A percentile compares a stretch with the other conserved stretches of the same genome.
phyloP scores from a whole-genome alignment of 2,113 vertebrate genomes.

The Oriolus oriolus region DNA sequence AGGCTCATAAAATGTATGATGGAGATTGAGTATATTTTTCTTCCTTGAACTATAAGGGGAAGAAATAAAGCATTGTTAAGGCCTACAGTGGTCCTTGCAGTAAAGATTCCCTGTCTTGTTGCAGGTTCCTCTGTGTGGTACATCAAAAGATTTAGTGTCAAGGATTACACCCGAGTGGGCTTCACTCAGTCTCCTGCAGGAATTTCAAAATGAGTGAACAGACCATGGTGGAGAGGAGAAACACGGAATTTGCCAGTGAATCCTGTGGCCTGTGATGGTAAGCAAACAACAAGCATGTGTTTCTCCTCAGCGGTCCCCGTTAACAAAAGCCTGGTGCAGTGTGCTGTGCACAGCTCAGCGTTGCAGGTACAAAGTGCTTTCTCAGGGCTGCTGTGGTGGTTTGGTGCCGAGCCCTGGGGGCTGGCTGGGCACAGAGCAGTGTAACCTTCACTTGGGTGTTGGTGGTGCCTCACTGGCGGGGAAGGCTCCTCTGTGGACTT shows the following conservation, averaged over 20 bases:
- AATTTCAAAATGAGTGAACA: not conserved
- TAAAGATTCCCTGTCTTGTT: not conserved
- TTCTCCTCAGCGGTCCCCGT: not conserved
- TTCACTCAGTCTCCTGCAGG: not conserved
- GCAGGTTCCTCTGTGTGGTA: not conserved
- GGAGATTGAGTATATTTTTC: not conserved
- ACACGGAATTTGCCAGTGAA: not conserved
- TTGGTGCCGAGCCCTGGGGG: not conserved
- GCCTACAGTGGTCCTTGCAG: not conserved
- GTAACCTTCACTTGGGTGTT: not conserved
- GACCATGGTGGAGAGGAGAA: not conserved
- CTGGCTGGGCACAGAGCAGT: not conserved
- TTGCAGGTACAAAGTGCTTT: not conserved
- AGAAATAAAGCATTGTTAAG: not conserved
- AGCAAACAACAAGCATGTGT: not conserved
- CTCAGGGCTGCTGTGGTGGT: not conserved
- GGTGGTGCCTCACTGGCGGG: not conserved
- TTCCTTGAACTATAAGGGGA: not conserved
- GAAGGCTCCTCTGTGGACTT: not conserved
- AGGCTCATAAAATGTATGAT: not conserved
- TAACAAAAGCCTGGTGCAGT: not conserved
- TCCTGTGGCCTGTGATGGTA: not conserved
- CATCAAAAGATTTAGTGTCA: not conserved
- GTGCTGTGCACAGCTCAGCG: not conserved
- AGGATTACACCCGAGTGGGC: not conserved